Evolutionary conservation across 92 coral and sea anemone genomes (phyloP).

Genomic region (Palythoa heliodiscus): DNA sequence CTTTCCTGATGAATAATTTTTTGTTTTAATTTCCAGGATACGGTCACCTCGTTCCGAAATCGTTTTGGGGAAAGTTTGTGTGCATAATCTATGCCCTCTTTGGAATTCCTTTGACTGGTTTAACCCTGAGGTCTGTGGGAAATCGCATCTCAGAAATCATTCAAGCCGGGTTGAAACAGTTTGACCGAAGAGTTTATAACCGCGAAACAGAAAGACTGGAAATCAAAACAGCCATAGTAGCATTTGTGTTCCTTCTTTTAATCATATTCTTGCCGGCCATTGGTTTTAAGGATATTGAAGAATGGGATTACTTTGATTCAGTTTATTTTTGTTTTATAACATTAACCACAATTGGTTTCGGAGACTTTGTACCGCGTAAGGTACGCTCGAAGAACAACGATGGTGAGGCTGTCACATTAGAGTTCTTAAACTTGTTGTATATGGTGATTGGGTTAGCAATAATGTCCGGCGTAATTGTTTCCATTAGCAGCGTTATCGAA

Average conservation of each 20-base stretch:
- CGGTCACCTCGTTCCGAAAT: constrained; percentile 91
- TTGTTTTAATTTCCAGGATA: constrained; percentile 70
- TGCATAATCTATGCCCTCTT: constrained; percentile 90
- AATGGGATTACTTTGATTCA: constrained; percentile 79
- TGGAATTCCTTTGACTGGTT: constrained; percentile 94
- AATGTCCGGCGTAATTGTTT: constrained; percentile 97
- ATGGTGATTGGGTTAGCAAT: constrained; percentile 97
- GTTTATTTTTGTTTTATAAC: constrained; percentile 95
- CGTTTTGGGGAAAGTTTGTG: constrained; percentile 70
- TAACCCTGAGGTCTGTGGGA: constrained; percentile 94
- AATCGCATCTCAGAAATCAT: constrained; percentile 89
- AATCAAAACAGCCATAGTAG: constrained; percentile 87
- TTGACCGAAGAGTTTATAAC: constrained; percentile 88
- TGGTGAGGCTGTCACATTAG: constrained; percentile 60
- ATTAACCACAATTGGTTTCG: constrained; percentile 92
- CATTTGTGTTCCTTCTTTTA: constrained; percentile 72
- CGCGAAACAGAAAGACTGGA: constrained; percentile 93
- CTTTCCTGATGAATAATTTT: neutral
- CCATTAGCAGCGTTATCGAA: constrained; percentile 96
- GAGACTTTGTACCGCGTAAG: constrained; percentile 84
- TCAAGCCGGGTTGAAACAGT: constrained; percentile 57
- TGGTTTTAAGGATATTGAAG: constrained; percentile 67
- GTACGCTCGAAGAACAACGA: neutral
- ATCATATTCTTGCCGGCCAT: constrained; percentile 85
- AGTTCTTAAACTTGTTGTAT: constrained; percentile 85